A percentile compares a stretch with the other conserved stretches of the same genome.
Evolutionary conservation across 2,888 invertebrate species (phyloP).

Genomic region (Parelbella ahira): DNA sequence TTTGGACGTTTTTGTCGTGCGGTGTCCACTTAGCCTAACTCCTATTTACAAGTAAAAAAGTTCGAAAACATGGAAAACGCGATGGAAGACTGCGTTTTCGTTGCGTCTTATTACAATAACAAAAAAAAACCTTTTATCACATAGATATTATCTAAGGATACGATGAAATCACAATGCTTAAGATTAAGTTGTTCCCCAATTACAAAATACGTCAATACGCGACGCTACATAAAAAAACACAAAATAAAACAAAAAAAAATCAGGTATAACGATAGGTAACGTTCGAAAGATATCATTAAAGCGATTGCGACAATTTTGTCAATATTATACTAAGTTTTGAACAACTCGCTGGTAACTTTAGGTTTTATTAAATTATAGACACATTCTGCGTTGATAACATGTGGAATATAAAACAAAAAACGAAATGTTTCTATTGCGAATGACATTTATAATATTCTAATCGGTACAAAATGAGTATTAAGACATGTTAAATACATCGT

Average conservation of each 20-base stretch:
- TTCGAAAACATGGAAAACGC: slow-evolving; percentile 59
- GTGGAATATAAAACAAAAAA: slow-evolving; percentile 11
- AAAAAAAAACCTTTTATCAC: slow-evolving; percentile 66
- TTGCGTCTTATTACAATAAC: slow-evolving; percentile 49
- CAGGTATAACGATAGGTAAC: slow-evolving; percentile 77
- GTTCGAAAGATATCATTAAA: slow-evolving; percentile 68
- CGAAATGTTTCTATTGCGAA: slow-evolving; percentile 20
- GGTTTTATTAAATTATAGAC: slow-evolving; percentile 53
- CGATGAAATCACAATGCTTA: slow-evolving; percentile 75
- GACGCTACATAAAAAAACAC: slow-evolving; percentile 46
- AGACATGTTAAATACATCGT: slow-evolving; percentile 16
- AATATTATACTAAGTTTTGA: slow-evolving; percentile 63
- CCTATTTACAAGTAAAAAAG: slow-evolving; percentile 53
- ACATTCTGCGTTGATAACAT: slow-evolving; percentile 32
- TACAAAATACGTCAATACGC: slow-evolving; percentile 56
- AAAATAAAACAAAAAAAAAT: slow-evolving; percentile 58
- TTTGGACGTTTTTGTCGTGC: slow-evolving; percentile 69
- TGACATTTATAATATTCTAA: slow-evolving; percentile 29
- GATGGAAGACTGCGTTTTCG: slow-evolving; percentile 71
- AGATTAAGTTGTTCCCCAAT: slow-evolving; percentile 76
- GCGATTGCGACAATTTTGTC: slow-evolving; percentile 59
- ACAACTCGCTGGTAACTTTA: slow-evolving; percentile 77
- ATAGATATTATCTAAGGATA: slow-evolving; percentile 67
- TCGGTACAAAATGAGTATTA: slow-evolving; percentile 54
- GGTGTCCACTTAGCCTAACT: slow-evolving; percentile 49